These are phyloP conservation scores for Ichneumoninae sp. DNA, from an alignment of 2,888 invertebrate species.

Conservation along the genomic window DNA sequence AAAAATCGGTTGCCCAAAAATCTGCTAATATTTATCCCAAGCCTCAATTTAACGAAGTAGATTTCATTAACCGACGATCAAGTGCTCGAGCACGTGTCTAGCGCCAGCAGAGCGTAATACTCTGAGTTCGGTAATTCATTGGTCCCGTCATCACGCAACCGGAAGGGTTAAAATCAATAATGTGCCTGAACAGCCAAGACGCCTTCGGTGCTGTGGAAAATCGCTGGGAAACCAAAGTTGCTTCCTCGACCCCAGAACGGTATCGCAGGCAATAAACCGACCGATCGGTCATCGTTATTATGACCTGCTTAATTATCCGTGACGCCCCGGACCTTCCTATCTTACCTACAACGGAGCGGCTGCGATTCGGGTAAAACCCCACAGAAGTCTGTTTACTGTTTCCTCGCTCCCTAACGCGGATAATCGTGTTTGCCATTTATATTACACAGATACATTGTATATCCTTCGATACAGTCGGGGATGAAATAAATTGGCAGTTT, in stretches of 20 bases:
- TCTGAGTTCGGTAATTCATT: conserved; percentile 16
- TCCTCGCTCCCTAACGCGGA: conserved; percentile 14
- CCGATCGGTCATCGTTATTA: conserved; percentile 16
- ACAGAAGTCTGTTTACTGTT: conserved; percentile 10
- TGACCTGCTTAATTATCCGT: conserved; percentile 25
- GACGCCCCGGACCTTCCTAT: conserved; percentile 12
- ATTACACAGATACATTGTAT: conserved; percentile 11
- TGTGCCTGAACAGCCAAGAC: not conserved
- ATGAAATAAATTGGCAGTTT: conserved; percentile 1
- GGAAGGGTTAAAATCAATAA: conserved; percentile 9
- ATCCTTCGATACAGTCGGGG: not conserved
- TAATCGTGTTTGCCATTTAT: conserved; percentile 21
- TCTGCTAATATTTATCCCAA: not conserved
- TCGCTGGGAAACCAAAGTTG: not conserved
- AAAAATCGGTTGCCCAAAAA: not conserved
- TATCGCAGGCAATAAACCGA: conserved; percentile 19
- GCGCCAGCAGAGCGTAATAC: conserved; percentile 28
- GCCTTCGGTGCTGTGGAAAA: not conserved
- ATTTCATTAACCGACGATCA: not conserved
- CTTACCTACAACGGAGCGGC: conserved; percentile 17
- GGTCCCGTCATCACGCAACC: conserved; percentile 31
- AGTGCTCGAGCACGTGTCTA: conserved; percentile 14
- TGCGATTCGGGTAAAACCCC: conserved; percentile 21
- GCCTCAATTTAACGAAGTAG: too few species aligned
- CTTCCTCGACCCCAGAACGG: not conserved